Base-by-base conservation (phyloP, 2,797 vertebrate species). In the Coranthus polyacanthus region DNA sequence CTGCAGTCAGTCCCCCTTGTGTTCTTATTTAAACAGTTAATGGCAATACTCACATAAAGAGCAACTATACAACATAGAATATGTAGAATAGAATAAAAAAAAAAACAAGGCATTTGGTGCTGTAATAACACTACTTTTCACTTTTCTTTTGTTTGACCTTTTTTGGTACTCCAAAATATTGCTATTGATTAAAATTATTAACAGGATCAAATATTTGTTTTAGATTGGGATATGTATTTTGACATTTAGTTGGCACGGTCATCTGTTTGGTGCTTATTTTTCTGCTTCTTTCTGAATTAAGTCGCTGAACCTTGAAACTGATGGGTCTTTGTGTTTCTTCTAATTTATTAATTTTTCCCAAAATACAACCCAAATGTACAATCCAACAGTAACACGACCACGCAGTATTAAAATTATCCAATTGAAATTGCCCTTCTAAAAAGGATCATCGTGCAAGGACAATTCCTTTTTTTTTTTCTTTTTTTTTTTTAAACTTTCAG, bases 1-100 rank as follows among this genome's bases (percentile, higher is more conserved):
- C 82, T 86, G 84, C 89, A 92, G 91, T 92, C 89, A 84, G 36
- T 76, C 74, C 67, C 72, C 58, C 68, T 42, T 42, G 18, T 50
- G 54, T 70, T 68, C 18, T 67, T 83, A 82, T 76, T 76, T 68
- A 78, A 82, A 76, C 51, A 29, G 18, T 65, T 18, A 69, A 68
- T 61, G 52, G 53, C 42, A 68, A 72, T 57, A 71, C 49, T 75
- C 45, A 75, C 58, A 72, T 65, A 56, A 49, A 79, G 44, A 78
- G 51, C 55, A 76, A 67, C 50, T 47, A 24, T 17, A 58, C 62
- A 64, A 72, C 16, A 63, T n/a, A 63, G 18, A 49, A 21, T 55
- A 62, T 55, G 41, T 21, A 76, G 5, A 73, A 67, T 62, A 51
- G 44, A 64, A 57, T 29, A 46, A 21, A 32, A 32, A n/a, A n/a